phyloP scores from a whole-genome alignment of 2,888 invertebrate species.

The Lottia gigantea region DNA sequence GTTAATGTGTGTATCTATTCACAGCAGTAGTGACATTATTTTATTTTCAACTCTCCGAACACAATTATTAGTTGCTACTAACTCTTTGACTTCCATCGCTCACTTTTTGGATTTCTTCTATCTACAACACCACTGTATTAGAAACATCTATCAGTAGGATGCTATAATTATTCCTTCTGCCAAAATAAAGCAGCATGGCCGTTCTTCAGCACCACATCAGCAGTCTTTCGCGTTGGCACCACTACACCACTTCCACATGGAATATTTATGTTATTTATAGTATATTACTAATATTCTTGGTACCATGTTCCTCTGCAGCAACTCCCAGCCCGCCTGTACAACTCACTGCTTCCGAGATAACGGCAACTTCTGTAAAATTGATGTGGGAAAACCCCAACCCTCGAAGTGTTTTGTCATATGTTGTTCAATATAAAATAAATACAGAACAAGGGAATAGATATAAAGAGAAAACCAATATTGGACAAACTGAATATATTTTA shows the following conservation, averaged over 20 bases:
- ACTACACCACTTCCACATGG: neutral
- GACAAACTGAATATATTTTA: conserved; percentile 87
- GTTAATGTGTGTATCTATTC: no score
- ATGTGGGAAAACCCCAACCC: conserved; percentile 77
- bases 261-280: conserved; percentile 7
- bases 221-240: conserved; percentile 2
- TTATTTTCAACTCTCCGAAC: no score
- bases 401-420: conserved; percentile 89
- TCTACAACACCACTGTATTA: conserved; percentile 7
- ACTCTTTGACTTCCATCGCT: conserved; percentile 1
- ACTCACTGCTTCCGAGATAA: conserved; percentile 91
- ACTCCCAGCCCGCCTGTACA: conserved; percentile 90
- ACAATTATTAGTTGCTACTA: no score
- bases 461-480: conserved; percentile 92
- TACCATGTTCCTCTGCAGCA: conserved; percentile 73
- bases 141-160: conserved; percentile 11
- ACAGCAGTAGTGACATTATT: no score
- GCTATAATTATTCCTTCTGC: neutral
- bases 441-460: conserved; percentile 74
- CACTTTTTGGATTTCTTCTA: conserved; percentile 1
- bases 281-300: conserved; percentile 28
- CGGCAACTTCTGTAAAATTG: conserved; percentile 90
- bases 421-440: conserved; percentile 96
- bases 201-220: neutral
- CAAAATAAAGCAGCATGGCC: neutral